Percentiles rank a stretch among this genome's conserved stretches.
These are phyloP conservation scores for Rapana venosa DNA, from an alignment of 2,888 invertebrate species.

Conservation along the genomic window DNA sequence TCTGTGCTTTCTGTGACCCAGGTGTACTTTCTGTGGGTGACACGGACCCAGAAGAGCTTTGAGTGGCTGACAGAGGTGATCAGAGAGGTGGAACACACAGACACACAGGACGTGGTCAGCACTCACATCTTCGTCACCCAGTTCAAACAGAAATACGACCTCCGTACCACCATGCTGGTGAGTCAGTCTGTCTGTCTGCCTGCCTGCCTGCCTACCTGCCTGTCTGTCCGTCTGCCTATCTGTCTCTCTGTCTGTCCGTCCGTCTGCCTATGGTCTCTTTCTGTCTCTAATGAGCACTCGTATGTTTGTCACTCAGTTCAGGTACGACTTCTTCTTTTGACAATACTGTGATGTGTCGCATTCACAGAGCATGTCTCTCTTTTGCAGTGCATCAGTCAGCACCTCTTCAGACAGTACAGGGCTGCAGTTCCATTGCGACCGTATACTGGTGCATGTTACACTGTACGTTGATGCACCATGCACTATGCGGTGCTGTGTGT, in stretches of 20 bases:
- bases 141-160: slow-evolving; percentile 83
- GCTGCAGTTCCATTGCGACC: no score
- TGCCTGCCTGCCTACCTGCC: background rate
- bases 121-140: slow-evolving; percentile 84
- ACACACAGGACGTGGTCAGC: slow-evolving; percentile 80
- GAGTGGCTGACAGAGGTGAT: slow-evolving; percentile 84
- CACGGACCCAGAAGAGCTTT: slow-evolving; percentile 83
- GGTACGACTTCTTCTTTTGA: no score
- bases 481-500: background rate
- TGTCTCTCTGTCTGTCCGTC: background rate
- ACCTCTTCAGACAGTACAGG: background rate
- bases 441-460: background rate
- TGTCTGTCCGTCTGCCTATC: slow-evolving; percentile 10
- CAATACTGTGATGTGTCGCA: background rate
- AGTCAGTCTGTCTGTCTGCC: slow-evolving; percentile 41
- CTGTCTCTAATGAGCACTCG: background rate
- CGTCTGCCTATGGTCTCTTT: background rate
- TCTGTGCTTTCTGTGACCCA: slow-evolving; percentile 60
- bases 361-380: background rate
- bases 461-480: background rate
- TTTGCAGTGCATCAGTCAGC: background rate
- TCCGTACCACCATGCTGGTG: slow-evolving; percentile 83
- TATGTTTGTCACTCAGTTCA: no score
- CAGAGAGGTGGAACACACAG: slow-evolving; percentile 81
- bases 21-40: slow-evolving; percentile 84